phyloP scores from a whole-genome alignment of 2,797 vertebrate genomes.

The Lacerta viridis region DNA sequence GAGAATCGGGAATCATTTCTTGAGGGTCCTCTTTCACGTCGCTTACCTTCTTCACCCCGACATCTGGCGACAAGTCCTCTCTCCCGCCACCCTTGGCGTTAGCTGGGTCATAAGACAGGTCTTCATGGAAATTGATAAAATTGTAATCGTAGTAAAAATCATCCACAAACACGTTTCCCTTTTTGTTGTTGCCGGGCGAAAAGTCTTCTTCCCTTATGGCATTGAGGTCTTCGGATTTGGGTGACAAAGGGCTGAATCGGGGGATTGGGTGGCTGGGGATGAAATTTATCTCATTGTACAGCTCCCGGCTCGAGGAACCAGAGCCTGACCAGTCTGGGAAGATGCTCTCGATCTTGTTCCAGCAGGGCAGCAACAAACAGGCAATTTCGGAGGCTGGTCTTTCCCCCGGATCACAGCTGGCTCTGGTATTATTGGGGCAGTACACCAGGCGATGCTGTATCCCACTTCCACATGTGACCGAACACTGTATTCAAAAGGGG shows the following conservation, averaged over 20 bases:
- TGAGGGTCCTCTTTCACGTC: not conserved
- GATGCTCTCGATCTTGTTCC: constrained; percentile 56
- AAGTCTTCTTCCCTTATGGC: constrained; percentile 82
- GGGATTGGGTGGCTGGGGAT: constrained; percentile 68
- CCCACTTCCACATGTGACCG: constrained; percentile 87
- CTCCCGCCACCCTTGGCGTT: constrained; percentile 54
- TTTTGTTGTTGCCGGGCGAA: constrained; percentile 76
- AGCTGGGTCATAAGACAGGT: constrained; percentile 85
- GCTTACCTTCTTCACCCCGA: not conserved
- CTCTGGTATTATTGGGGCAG: constrained; percentile 84
- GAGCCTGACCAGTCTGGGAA: constrained; percentile 89
- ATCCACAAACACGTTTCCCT: constrained; percentile 86
- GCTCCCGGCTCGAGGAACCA: constrained; percentile 88
- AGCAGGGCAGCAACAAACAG: constrained; percentile 83
- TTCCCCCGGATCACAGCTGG: constrained; percentile 81
- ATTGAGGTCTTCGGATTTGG: constrained; percentile 73
- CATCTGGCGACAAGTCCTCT: not conserved
- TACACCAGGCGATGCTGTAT: constrained; percentile 79
- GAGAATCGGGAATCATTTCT: not conserved
- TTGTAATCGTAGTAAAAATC: constrained; percentile 99
- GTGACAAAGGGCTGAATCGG: constrained; percentile 62
- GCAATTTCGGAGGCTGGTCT: constrained; percentile 71
- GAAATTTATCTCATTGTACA: constrained; percentile 88
- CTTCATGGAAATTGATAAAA: constrained; percentile 97
- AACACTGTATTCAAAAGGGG: constrained; percentile 84